Evolutionary conservation across 2,888 invertebrate species (phyloP).

Genomic region (Sminthurides aquaticus): DNA sequence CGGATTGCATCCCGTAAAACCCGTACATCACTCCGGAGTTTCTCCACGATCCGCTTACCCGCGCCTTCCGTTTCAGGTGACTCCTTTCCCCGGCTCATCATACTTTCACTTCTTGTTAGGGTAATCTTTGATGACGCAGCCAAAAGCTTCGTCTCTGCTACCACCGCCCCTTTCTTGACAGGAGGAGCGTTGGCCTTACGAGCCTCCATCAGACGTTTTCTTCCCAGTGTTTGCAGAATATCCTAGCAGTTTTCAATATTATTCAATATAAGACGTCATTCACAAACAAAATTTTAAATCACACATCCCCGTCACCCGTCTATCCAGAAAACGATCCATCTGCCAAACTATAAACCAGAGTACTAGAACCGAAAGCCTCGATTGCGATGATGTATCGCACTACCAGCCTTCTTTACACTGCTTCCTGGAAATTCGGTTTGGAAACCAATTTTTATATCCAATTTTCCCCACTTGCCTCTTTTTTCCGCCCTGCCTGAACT

Average conservation of each 20-base stretch:
- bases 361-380: too few species aligned
- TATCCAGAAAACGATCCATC: too few species aligned
- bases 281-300: too few species aligned
- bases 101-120: slow-evolving; percentile 21
- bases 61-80: slow-evolving; percentile 45
- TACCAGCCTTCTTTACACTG: too few species aligned
- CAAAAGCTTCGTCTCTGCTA: neutral
- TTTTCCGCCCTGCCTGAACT: too few species aligned
- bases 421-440: too few species aligned
- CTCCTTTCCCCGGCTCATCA: slow-evolving; percentile 26
- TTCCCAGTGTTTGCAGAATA: slow-evolving; percentile 78
- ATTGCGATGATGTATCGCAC: too few species aligned
- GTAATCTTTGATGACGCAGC: slow-evolving; percentile 5
- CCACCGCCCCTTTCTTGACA: slow-evolving; percentile 27
- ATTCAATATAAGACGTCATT: neutral
- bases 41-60: slow-evolving; percentile 71
- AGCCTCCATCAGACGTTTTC: slow-evolving; percentile 79
- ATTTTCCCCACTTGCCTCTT: too few species aligned
- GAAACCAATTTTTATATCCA: too few species aligned
- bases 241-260: slow-evolving; percentile 49
- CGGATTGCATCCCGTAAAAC: slow-evolving; percentile 57
- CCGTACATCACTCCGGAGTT: slow-evolving; percentile 75
- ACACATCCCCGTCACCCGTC: too few species aligned
- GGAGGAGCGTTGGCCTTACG: slow-evolving; percentile 45
- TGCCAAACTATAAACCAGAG: too few species aligned